A percentile compares a stretch with the other conserved stretches of the same genome.
phyloP scores from a whole-genome alignment of 2,113 vertebrate genomes.

The Microtus richardsoni region DNA sequence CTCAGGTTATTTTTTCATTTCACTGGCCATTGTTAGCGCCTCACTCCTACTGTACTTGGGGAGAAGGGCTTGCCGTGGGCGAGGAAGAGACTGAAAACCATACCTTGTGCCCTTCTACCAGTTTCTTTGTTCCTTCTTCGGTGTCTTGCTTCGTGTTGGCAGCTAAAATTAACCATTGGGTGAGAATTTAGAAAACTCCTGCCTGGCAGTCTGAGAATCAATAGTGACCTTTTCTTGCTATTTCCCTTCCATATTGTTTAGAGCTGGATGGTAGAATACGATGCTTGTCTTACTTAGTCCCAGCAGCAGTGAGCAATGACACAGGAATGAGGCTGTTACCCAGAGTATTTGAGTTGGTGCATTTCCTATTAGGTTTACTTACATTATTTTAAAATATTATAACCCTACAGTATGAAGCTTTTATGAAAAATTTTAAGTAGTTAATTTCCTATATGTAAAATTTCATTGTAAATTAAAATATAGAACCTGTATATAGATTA shows the following conservation, averaged over 20 bases:
- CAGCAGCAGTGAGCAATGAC: not conserved
- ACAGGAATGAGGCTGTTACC: not conserved
- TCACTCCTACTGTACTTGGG: not conserved
- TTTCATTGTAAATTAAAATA: slow-evolving; percentile 4
- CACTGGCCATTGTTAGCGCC: not conserved
- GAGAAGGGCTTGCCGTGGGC: not conserved
- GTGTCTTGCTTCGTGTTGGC: slow-evolving; percentile 26
- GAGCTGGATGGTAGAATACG: slow-evolving; percentile 8
- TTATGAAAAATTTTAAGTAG: not conserved
- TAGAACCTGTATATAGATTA: not conserved
- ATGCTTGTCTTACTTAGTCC: not conserved
- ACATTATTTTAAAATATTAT: slow-evolving; percentile 19
- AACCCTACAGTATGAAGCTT: not conserved
- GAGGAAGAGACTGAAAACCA: not conserved
- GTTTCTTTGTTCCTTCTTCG: slow-evolving; percentile 17
- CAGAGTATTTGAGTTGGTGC: not conserved
- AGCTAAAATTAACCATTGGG: not conserved
- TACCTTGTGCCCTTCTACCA: not conserved
- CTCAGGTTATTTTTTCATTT: not conserved
- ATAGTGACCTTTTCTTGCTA: not conserved
- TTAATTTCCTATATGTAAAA: slow-evolving; percentile 47
- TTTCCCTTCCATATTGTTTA: slow-evolving; percentile 14
- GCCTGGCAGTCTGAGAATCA: not conserved
- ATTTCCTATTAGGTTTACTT: slow-evolving; percentile 45
- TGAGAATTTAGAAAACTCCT: slow-evolving; percentile 45